These are phyloP conservation scores for Panagrolaimus sp. DNA, from an alignment of 1,140 invertebrate genomes.

Conservation along the genomic window DNA sequence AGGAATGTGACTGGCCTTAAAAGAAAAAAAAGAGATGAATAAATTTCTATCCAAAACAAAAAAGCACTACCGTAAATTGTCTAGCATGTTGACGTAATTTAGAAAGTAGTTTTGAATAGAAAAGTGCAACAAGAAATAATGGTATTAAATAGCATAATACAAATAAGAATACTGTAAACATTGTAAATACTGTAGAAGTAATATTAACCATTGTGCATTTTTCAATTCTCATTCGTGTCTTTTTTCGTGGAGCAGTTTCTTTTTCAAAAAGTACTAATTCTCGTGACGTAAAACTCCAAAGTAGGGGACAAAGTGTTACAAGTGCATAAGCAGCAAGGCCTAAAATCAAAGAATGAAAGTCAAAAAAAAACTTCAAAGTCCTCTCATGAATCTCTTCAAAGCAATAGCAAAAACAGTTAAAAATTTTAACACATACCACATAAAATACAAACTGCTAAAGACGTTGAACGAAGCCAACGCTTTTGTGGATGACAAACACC, in stretches of 20 bases:
- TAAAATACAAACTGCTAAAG: slow-evolving; percentile 37
- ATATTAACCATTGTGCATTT: slow-evolving; percentile 56
- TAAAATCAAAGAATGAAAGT: slow-evolving; percentile 19
- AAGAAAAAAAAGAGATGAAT: neutral
- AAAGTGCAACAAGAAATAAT: slow-evolving; percentile 52
- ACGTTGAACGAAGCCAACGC: slow-evolving; percentile 29
- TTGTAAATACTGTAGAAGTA: slow-evolving; percentile 42
- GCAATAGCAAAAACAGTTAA: slow-evolving; percentile 38
- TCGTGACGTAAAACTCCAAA: slow-evolving; percentile 52
- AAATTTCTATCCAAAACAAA: slow-evolving; percentile 2
- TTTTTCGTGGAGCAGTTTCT: slow-evolving; percentile 48
- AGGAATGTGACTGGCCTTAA: slow-evolving; percentile 48
- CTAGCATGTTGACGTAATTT: slow-evolving; percentile 52
- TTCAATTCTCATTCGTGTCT: slow-evolving; percentile 51
- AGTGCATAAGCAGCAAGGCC: slow-evolving; percentile 52
- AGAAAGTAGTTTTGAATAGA: slow-evolving; percentile 45
- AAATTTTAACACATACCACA: slow-evolving; percentile 40
- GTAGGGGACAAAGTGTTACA: slow-evolving; percentile 49
- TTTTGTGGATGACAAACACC: slow-evolving; percentile 52
- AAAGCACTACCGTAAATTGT: slow-evolving; percentile 49
- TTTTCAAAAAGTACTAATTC: slow-evolving; percentile 58
- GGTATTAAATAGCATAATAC: slow-evolving; percentile 54
- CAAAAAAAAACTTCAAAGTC: slow-evolving; percentile 32
- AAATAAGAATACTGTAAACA: slow-evolving; percentile 56
- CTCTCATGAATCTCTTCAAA: slow-evolving; percentile 37